A percentile compares a stretch with the other conserved stretches of the same genome.
phyloP scores from a whole-genome alignment of 1,140 invertebrate genomes.

The Agrypnia vestita region DNA sequence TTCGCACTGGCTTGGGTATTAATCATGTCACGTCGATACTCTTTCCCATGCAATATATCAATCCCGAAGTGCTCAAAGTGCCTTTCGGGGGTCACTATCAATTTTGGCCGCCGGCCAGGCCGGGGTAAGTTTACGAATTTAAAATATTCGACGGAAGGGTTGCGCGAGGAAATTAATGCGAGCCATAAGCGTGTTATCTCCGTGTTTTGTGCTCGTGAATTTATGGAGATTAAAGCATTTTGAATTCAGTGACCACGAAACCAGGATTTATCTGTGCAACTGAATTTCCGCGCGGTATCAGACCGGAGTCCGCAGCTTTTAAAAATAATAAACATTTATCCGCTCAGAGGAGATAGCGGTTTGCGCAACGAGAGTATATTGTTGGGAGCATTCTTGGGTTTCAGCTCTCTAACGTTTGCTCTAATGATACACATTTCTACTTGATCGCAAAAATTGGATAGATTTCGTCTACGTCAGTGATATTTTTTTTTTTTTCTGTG shows the following conservation, averaged over 20 bases:
- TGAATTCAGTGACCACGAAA: slow-evolving; percentile 37
- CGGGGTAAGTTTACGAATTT: slow-evolving; percentile 35
- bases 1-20: background rate
- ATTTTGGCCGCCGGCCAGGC: slow-evolving; percentile 24
- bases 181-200: slow-evolving; percentile 37
- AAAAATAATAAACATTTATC: background rate
- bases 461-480: too few relatives aligned
- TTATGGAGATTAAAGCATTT: slow-evolving; percentile 41
- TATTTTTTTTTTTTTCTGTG: too few relatives aligned
- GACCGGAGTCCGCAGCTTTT: background rate
- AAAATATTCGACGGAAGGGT: slow-evolving; percentile 38
- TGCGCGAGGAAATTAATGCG: slow-evolving; percentile 28
- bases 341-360: background rate
- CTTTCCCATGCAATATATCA: slow-evolving; percentile 23
- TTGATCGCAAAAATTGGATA: too few relatives aligned
- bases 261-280: slow-evolving; percentile 37
- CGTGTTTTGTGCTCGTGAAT: slow-evolving; percentile 39
- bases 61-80: slow-evolving; percentile 17
- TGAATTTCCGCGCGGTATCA: slow-evolving; percentile 1
- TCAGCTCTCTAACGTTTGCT: too few relatives aligned
- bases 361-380: too few relatives aligned
- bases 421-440: too few relatives aligned
- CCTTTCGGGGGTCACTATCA: slow-evolving; percentile 22
- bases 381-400: too few relatives aligned
- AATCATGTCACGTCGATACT: slow-evolving; percentile 25